Percentiles rank a stretch among this genome's conserved stretches.
These are phyloP conservation scores for Polydrusus tereticollis DNA, from an alignment of 2,888 invertebrate genomes.

Conservation along the genomic window DNA sequence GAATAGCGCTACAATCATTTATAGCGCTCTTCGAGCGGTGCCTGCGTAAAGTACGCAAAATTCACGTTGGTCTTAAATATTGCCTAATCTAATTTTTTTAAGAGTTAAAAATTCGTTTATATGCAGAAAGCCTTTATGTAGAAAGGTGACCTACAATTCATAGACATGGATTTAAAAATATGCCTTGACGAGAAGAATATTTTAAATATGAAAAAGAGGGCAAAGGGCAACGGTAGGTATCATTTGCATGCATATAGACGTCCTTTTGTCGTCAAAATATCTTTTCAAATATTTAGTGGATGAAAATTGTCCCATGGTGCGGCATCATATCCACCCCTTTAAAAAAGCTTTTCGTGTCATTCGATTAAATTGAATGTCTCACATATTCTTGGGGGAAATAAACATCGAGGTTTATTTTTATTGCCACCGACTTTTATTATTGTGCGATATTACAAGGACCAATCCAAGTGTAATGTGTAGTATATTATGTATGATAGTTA, in stretches of 20 bases:
- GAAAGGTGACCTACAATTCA: too few relatives aligned
- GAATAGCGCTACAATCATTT: too few relatives aligned
- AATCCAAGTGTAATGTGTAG: too few relatives aligned
- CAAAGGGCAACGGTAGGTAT: neutral
- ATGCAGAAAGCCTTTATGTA: too few relatives aligned
- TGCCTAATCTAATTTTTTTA: too few relatives aligned
- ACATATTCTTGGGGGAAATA: conserved; percentile 14
- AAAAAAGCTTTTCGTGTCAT: conserved; percentile 16
- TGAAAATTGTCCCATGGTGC: neutral
- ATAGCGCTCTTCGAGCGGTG: too few relatives aligned
- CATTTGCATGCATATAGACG: neutral
- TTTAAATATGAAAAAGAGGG: neutral
- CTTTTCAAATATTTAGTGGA: conserved; percentile 6
- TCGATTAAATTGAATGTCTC: conserved; percentile 16
- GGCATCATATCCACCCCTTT: conserved; percentile 3
- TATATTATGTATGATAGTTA: too few relatives aligned
- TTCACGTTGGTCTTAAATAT: too few relatives aligned
- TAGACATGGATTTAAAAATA: too few relatives aligned
- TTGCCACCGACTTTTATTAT: neutral
- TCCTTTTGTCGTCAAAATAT: neutral
- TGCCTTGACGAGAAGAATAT: neutral
- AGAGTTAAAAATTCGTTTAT: too few relatives aligned
- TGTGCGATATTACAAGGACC: too few relatives aligned
- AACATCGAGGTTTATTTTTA: neutral
- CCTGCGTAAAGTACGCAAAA: too few relatives aligned